These are phyloP conservation scores for Axea sp. DNA, from an alignment of 2,888 invertebrate species.

Conservation along the genomic window DNA sequence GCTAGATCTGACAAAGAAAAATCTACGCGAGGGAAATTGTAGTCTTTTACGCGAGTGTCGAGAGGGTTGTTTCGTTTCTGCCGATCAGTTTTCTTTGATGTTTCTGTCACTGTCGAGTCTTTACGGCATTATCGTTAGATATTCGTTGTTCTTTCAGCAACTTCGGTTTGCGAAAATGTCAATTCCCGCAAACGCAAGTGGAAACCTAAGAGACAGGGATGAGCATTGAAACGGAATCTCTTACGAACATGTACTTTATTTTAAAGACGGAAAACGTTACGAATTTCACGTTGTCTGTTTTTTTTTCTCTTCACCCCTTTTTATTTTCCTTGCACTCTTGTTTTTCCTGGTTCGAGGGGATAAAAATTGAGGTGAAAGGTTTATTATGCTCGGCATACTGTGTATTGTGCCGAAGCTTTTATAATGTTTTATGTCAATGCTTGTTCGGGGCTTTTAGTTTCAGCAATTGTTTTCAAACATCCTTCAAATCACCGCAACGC, in stretches of 20 bases:
- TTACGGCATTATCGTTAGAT: slow-evolving; percentile 51
- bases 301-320: too few relatives aligned
- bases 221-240: slow-evolving; percentile 36
- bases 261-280: slow-evolving; percentile 18
- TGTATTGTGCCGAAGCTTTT: too few relatives aligned
- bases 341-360: neutral
- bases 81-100: slow-evolving; percentile 61
- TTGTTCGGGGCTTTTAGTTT: too few relatives aligned
- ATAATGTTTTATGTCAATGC: too few relatives aligned
- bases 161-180: slow-evolving; percentile 39
- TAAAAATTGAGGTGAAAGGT: slow-evolving; percentile 10
- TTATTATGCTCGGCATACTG: slow-evolving; percentile 14
- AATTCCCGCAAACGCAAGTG: slow-evolving; percentile 33
- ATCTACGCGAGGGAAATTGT: slow-evolving; percentile 33
- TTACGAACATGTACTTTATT: slow-evolving; percentile 28
- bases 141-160: slow-evolving; percentile 53
- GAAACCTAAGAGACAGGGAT: slow-evolving; percentile 23
- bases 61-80: slow-evolving; percentile 57
- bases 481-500: too few relatives aligned
- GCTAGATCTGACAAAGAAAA: slow-evolving; percentile 53
- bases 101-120: slow-evolving; percentile 35
- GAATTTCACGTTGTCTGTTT: too few relatives aligned
- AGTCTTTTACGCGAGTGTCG: slow-evolving; percentile 46
- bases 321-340: too few relatives aligned
- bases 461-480: too few relatives aligned